Base-by-base conservation (phyloP, 2,113 vertebrate genomes). In the Melanotaenia duboulayi region DNA sequence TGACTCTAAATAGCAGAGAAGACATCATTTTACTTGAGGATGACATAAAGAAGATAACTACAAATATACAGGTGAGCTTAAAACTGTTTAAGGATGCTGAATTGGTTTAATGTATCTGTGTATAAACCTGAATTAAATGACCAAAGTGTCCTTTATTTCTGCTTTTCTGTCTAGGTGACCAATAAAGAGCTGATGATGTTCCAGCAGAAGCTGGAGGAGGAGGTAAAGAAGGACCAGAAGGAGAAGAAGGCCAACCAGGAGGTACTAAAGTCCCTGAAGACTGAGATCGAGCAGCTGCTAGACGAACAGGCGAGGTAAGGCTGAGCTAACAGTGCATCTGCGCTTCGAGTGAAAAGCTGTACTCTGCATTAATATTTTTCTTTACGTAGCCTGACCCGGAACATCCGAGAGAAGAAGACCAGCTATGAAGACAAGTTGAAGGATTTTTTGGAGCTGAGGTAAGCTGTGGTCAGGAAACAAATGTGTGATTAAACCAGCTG, bases 181-280 rank as follows among this genome's bases (percentile, higher is more conserved):
- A 92, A 96, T 70, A 94, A 85, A 13, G 97, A 99, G 88, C 92
- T 97, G 84, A 63, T 75, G 4, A 91, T 95, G 91, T 93, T 98
- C 64, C 93, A 95, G 46, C 91, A 95, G 62, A 95, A 96, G 67
- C 87, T 96, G 48, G 95, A 98, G 51, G 72, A 92, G 19, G 94
- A 96, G 51, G 75, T 94, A 52, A 95, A 94, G 78, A 97, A 93
- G 65, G 96, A 96, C 93, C 96, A 96, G 70, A 94, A 95, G 69
- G 96, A 98, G 82, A 98, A 96, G 82, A 96, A 94, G 42, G 94
- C 96, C 72, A 94, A 94, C 42, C 94, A 96, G 77, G 96, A 97
- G 17, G 92, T 61, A 4, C 84, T 97, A 14, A 97, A 93, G 86
- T 35, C 80, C 0, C 77, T 97, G 42, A 97, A 88, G 89, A 83